Base-by-base conservation (phyloP, 2,797 vertebrate species). In the Coluber constrictor region DNA sequence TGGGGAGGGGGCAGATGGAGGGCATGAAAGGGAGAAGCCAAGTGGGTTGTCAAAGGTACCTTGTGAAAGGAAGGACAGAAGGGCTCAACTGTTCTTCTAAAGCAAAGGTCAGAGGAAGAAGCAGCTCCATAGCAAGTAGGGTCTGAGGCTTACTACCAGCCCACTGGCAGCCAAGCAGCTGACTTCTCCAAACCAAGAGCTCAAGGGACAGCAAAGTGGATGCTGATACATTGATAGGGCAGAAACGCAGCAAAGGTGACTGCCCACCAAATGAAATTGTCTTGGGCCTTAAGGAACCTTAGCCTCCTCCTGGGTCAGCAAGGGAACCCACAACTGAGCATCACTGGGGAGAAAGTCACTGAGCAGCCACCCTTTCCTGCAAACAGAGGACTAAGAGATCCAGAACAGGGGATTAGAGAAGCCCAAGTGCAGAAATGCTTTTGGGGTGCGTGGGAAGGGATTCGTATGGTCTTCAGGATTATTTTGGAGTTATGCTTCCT, bases 391-490 rank as follows among this genome's bases (percentile, higher is more conserved):
- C 54, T 51, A 54, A n/a, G 86, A 63, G 86, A n/a, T 61, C 37
- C 63, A 43, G 18, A 87, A 87, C 61, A 88, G 89, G 37, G 43
- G 54, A n/a, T n/a, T 25, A 1, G 37, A 25, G 6, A 25, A 18
- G 83, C 12, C 86, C 90, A 87, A 87, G 37, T 12, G 27, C 37
- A 87, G 32, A 59, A 47, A 25, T 55, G 8, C n/a, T 86, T n/a
- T 29, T 27, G 79, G 55, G 43, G 18, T 37, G n/a, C 37, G 70
- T 74, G 83, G 32, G 54, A 95, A 92, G 32, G 70, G 70, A 95
- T 92, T 96, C 94, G 94, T 95, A 70, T 87, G 93, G 93, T 94
- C 96, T 95, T 96, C 96, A 95, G 96, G 96, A 95, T 96, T 97
- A 95, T 95, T 83, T 94, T 93, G 93, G 37, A 66, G 90, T 92